phyloP scores from a whole-genome alignment of 2,888 invertebrate species.

The Eupithecia dodoneata region DNA sequence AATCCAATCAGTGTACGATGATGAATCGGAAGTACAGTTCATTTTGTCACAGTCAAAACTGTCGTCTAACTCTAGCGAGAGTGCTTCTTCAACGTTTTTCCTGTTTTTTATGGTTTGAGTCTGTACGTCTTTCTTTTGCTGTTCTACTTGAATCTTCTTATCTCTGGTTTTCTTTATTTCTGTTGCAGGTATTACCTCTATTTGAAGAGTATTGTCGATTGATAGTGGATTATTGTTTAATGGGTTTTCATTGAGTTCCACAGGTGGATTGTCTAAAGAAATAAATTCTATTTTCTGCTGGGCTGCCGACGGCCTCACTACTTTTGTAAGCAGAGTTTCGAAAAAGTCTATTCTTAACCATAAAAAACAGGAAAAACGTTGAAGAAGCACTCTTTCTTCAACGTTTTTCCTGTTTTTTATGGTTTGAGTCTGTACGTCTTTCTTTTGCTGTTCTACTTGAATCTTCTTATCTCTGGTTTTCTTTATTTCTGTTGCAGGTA shows the following conservation, averaged over 20 bases:
- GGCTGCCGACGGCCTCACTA: constrained; percentile 2
- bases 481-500: constrained; percentile 6
- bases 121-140: constrained; percentile 1
- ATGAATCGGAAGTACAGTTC: constrained; percentile 18
- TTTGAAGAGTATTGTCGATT: constrained; percentile 4
- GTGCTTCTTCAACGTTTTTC: constrained; percentile 3
- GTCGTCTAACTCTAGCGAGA: background rate
- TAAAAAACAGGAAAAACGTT: too few species aligned
- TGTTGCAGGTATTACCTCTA: constrained; percentile 4
- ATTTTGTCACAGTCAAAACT: constrained; percentile 1
- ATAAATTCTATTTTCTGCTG: constrained; percentile 4
- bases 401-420: background rate
- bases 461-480: constrained; percentile 5
- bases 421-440: constrained; percentile 8
- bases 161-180: constrained; percentile 7
- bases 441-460: constrained; percentile 3
- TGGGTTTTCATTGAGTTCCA: constrained; percentile 5
- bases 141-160: constrained; percentile 8
- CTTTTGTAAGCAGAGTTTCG: constrained; percentile 7
- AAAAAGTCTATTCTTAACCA: constrained; percentile 8
- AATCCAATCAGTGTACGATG: constrained; percentile 23
- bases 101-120: constrained; percentile 1
- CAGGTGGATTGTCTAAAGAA: background rate
- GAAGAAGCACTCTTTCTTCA: too few species aligned
- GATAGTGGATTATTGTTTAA: constrained; percentile 6